These are phyloP conservation scores for Beris morrisii DNA, from an alignment of 2,888 invertebrate genomes.

Conservation along the genomic window DNA sequence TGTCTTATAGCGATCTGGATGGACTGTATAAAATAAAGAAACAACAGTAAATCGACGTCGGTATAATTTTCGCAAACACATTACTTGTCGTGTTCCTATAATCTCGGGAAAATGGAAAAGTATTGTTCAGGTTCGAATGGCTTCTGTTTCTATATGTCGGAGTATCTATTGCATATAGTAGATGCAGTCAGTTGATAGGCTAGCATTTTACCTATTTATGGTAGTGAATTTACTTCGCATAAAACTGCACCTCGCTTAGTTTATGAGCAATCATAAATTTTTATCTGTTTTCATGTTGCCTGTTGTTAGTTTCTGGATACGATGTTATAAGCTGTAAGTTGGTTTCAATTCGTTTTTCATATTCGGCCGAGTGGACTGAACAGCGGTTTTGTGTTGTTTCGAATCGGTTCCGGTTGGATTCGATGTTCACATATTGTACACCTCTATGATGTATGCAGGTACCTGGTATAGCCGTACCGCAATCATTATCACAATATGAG, in stretches of 20 bases:
- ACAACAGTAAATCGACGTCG: slow-evolving; percentile 28
- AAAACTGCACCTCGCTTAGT: slow-evolving; percentile 32
- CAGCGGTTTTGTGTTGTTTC: no score
- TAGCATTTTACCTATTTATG: slow-evolving; percentile 33
- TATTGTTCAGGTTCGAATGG: slow-evolving; percentile 10
- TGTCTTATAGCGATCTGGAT: no score
- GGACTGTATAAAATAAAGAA: background rate
- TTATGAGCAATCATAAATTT: slow-evolving; percentile 35
- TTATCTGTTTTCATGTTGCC: slow-evolving; percentile 12
- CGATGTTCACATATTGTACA: no score
- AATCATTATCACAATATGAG: no score
- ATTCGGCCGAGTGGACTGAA: no score
- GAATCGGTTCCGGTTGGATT: no score
- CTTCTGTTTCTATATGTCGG: no score
- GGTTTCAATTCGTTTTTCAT: no score
- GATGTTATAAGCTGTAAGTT: no score
- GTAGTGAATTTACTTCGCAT: slow-evolving; percentile 31
- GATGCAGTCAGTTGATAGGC: background rate
- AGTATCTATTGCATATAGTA: background rate
- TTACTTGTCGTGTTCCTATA: slow-evolving; percentile 29
- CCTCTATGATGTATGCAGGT: no score
- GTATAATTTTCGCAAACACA: slow-evolving; percentile 29
- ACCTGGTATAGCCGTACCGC: no score
- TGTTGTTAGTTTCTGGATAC: no score
- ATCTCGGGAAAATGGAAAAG: slow-evolving; percentile 16